Base-by-base conservation (phyloP, 2,797 vertebrate genomes). In the Malurus splendens region DNA sequence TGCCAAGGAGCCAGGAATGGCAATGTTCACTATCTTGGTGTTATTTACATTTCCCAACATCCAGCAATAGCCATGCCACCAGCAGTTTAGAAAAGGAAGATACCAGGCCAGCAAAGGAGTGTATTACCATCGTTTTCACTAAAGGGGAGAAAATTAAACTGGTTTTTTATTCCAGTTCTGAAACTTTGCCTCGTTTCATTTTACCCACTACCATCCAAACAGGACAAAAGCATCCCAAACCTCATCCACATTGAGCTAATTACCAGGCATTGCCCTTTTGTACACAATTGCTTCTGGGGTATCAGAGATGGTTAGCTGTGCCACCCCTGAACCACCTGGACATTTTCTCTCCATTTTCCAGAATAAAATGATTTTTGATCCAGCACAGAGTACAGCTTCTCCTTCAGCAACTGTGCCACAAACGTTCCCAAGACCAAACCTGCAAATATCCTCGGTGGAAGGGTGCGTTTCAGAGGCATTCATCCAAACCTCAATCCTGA, bases 41-140 rank as follows among this genome's bases (percentile, higher is more conserved):
- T 87, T 94, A 93, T 94, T 95, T 95, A 94, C 87, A 94, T 93
- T 92, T 89, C 90, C 89, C 67, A 90, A 87, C 71, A 86, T 71
- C 28, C 60, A 95, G 66, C 38, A 89, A 87, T 45, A 86, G 44
- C 71, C 52, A 24, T 39, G 41, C 87, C 92, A 90, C 51, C 5
- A 36, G 50, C 45, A 57, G 89, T 32, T 86, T 41, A 79, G 85
- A 19, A 52, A 57, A 60, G 52, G 59, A 86, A 83, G 81, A 81
- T 9, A 36, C 2, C 1, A 55, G 0, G 0, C 4, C 4, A 6
- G 64, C 2, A 1, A 41, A 45, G 32, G 39, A 93, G 11, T 3
- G 0, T 41, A 86, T 84, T 33, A 57, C 20, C n/a, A 30, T 10
- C 0, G 0, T 7, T 24, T 78, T 73, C 5, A 0, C 39, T 42